These are phyloP conservation scores for Cancer borealis DNA, from an alignment of 2,888 invertebrate genomes.

Conservation along the genomic window DNA sequence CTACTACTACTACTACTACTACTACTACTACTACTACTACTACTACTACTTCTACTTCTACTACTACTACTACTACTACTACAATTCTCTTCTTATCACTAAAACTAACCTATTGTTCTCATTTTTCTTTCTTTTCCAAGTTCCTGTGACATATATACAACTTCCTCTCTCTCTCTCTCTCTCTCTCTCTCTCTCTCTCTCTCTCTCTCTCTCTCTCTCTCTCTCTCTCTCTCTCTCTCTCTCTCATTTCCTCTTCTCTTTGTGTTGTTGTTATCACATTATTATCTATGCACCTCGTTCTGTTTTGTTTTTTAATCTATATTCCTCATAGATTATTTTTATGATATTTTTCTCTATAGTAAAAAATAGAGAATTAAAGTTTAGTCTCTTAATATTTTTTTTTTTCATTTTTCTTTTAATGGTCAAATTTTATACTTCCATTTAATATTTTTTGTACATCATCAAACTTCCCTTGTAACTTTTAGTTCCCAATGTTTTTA, in stretches of 20 bases:
- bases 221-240: slow-evolving; percentile 48
- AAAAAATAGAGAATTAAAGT: neutral
- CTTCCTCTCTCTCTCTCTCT: neutral
- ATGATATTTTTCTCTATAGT: neutral
- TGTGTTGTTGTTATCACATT: neutral
- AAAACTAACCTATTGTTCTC: slow-evolving; percentile 25
- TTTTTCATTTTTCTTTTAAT: neutral
- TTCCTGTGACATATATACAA: neutral
- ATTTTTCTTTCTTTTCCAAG: neutral
- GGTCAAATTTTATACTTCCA: too few species aligned
- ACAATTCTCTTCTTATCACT: neutral
- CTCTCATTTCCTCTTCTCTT: slow-evolving; percentile 10
- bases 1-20: slow-evolving; percentile 42
- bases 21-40: slow-evolving; percentile 48
- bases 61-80: neutral
- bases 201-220: neutral
- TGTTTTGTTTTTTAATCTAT: slow-evolving; percentile 5
- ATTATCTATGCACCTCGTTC: slow-evolving; percentile 44
- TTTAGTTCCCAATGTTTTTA: too few species aligned
- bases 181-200: slow-evolving; percentile 59
- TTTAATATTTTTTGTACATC: too few species aligned
- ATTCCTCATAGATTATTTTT: slow-evolving; percentile 1
- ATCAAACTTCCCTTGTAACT: too few species aligned
- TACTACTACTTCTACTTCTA: slow-evolving; percentile 14
- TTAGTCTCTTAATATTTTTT: neutral